Evolutionary conservation across 1,140 invertebrate genomes (phyloP).

Genomic region (Lordiphosa clarofinis): DNA sequence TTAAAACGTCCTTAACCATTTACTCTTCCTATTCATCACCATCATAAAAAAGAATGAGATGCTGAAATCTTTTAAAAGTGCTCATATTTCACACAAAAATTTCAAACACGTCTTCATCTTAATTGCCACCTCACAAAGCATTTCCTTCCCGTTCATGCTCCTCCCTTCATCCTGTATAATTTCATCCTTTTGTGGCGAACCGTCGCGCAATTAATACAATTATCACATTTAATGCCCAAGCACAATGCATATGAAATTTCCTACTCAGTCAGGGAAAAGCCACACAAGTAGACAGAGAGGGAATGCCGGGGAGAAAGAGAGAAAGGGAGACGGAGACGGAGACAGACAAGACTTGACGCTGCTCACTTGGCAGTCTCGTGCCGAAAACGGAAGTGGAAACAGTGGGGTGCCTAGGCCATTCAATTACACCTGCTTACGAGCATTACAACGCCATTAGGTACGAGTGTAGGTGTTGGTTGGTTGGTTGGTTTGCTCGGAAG

Average conservation of each 20-base stretch:
- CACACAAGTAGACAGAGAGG: conserved; percentile 18
- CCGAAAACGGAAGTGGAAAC: conserved; percentile 32
- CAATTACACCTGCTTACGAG: conserved; percentile 72
- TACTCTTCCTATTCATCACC: too few species aligned
- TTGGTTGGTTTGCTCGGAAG: conserved; percentile 27
- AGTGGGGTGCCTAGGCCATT: conserved; percentile 44
- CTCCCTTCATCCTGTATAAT: conserved; percentile 24
- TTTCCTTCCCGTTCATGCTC: conserved; percentile 5
- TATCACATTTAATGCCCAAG: conserved; percentile 60
- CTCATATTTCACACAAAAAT: too few species aligned
- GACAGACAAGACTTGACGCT: conserved; percentile 15
- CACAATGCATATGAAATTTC: conserved; percentile 65
- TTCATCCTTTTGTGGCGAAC: conserved; percentile 41
- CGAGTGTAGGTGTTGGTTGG: conserved; percentile 8
- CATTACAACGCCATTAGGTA: conserved; percentile 39
- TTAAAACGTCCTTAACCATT: too few species aligned
- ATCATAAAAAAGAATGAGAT: too few species aligned
- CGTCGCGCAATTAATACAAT: conserved; percentile 64
- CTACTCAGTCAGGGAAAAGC: conserved; percentile 27
- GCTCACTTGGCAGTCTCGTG: conserved; percentile 46
- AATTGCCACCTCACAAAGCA: conserved; percentile 9
- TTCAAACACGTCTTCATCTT: too few species aligned
- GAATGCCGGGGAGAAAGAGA: conserved; percentile 7
- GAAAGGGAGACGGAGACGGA: conserved; percentile 13
- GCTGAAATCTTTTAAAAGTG: too few species aligned